phyloP scores from a whole-genome alignment of 1,140 invertebrate species.

The Battus philenor region DNA sequence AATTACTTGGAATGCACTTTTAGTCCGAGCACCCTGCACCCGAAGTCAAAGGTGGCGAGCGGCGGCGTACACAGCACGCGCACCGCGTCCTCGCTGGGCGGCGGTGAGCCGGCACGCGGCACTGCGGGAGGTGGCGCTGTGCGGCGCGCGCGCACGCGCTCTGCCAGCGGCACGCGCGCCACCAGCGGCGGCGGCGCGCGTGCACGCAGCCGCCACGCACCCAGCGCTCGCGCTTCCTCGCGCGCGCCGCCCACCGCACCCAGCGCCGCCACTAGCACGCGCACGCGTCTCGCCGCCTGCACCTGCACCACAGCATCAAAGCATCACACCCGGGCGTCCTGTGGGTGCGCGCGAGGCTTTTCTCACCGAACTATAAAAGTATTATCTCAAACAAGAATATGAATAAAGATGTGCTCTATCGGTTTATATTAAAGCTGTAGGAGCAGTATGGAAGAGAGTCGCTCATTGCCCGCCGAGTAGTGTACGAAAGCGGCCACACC shows the following conservation, averaged over 20 bases:
- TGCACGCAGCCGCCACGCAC: conserved; percentile 24
- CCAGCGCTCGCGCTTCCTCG: conserved; percentile 25
- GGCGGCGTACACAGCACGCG: conserved; percentile 4
- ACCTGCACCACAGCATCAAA: too few species aligned
- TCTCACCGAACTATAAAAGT: too few species aligned
- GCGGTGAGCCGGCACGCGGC: conserved; percentile 16
- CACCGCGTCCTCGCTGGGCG: conserved; percentile 23
- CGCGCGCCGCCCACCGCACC: conserved; percentile 20
- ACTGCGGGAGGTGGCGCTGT: conserved; percentile 19
- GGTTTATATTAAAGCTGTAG: too few species aligned
- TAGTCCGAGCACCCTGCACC: not conserved
- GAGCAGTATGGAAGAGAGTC: too few species aligned
- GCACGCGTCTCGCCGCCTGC: conserved; percentile 2
- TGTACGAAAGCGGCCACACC: too few species aligned
- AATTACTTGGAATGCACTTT: not conserved
- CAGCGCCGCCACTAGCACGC: conserved; percentile 27
- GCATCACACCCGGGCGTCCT: too few species aligned
- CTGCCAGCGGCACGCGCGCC: conserved; percentile 24
- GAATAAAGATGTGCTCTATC: too few species aligned
- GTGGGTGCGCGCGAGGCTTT: too few species aligned
- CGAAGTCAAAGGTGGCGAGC: not conserved
- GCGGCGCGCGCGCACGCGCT: conserved; percentile 21
- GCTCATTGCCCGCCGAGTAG: too few species aligned
- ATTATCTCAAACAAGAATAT: too few species aligned
- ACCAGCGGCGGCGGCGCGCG: conserved; percentile 22